A percentile compares a stretch with the other conserved stretches of the same genome.
phyloP scores from a whole-genome alignment of 1,140 invertebrate species.

The Pseudoatta argentina region DNA sequence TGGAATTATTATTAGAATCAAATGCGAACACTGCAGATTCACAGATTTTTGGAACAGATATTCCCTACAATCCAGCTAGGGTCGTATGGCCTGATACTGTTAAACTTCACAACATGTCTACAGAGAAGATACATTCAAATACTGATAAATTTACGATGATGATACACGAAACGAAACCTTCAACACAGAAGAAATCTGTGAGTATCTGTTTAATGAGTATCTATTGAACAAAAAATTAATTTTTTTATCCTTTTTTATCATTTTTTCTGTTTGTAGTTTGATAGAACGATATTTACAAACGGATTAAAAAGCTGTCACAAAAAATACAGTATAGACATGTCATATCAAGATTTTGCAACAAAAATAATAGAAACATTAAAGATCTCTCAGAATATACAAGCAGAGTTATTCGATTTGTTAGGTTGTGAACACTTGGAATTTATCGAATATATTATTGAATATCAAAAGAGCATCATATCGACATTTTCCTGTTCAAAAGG shows the following conservation, averaged over 20 bases:
- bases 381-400: slow-evolving; percentile 91
- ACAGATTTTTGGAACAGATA: slow-evolving; percentile 75
- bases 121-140: slow-evolving; percentile 60
- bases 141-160: slow-evolving; percentile 79
- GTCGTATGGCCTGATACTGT: slow-evolving; percentile 79
- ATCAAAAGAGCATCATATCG: slow-evolving; percentile 88
- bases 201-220: slow-evolving; percentile 62
- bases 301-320: slow-evolving; percentile 87
- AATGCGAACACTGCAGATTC: slow-evolving; percentile 4
- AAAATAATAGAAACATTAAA: slow-evolving; percentile 89
- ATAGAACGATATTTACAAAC: slow-evolving; percentile 87
- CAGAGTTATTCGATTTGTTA: slow-evolving; percentile 95
- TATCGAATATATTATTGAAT: slow-evolving; percentile 92
- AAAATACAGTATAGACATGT: slow-evolving; percentile 84
- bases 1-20: slow-evolving; percentile 67
- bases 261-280: slow-evolving; percentile 85
- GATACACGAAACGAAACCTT: slow-evolving; percentile 70
- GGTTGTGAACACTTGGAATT: slow-evolving; percentile 96
- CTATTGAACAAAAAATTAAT: slow-evolving; percentile 60
- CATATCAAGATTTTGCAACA: slow-evolving; percentile 88
- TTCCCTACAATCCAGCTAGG: slow-evolving; percentile 76
- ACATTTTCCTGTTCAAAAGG: slow-evolving; percentile 78
- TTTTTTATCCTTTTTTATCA: slow-evolving; percentile 75
- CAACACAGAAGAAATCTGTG: slow-evolving; percentile 79
- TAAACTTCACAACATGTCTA: slow-evolving; percentile 77